Evolutionary conservation across 2,797 vertebrate genomes (phyloP).

Genomic region (Pipistrellus pygmaeus): DNA sequence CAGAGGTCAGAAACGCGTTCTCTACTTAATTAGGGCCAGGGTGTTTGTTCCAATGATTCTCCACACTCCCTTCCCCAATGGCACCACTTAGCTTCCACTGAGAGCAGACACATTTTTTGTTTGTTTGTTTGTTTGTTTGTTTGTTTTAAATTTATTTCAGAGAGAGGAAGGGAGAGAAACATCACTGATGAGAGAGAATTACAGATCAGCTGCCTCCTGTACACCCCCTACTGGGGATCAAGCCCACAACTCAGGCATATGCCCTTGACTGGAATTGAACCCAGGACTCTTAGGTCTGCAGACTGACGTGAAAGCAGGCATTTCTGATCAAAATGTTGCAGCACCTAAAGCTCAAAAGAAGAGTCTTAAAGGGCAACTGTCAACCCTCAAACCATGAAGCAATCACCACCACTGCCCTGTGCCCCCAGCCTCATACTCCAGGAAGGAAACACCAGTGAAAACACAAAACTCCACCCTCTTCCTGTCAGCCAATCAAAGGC

Average conservation of each 20-base stretch:
- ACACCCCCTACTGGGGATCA: too few relatives aligned
- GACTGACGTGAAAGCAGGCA: neutral
- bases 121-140: too few relatives aligned
- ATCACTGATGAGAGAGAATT: too few relatives aligned
- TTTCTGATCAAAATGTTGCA: conserved; percentile 59
- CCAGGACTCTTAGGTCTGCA: too few relatives aligned
- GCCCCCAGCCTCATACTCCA: neutral
- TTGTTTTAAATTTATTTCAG: too few relatives aligned
- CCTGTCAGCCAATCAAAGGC: neutral
- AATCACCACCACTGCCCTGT: neutral
- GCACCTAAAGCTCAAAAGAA: neutral
- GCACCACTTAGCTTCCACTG: neutral
- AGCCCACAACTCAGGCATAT: too few relatives aligned
- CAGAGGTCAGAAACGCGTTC: neutral
- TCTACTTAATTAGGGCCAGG: neutral
- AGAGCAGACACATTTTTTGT: neutral
- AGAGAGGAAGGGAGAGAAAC: too few relatives aligned
- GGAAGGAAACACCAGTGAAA: neutral
- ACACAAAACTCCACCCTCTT: neutral
- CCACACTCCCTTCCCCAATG: conserved; percentile 60
- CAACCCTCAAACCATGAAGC: neutral
- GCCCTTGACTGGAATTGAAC: too few relatives aligned
- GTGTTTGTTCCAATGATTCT: conserved; percentile 8
- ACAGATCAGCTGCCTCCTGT: too few relatives aligned
- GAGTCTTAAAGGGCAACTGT: neutral